phyloP scores from a whole-genome alignment of 2,797 vertebrate species.

The Oophaga sylvatica region DNA sequence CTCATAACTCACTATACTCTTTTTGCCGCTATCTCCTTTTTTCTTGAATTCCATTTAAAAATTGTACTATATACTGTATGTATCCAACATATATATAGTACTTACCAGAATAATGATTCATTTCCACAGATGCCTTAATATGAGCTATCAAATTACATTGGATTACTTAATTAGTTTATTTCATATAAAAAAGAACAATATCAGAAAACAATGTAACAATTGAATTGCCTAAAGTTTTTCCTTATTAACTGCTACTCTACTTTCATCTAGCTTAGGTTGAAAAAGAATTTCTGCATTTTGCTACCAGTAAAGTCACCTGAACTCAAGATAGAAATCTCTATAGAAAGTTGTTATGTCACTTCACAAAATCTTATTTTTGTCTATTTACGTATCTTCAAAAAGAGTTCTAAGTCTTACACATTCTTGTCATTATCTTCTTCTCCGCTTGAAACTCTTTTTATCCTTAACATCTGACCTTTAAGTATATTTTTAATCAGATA shows the following conservation, averaged over 20 bases:
- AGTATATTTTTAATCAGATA: conserved; percentile 46
- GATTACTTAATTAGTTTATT: too few species aligned
- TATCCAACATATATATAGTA: too few species aligned
- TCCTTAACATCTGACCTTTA: conserved; percentile 37
- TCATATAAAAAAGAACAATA: background rate
- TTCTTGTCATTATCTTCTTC: conserved; percentile 18
- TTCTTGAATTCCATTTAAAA: too few species aligned
- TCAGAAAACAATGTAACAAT: background rate
- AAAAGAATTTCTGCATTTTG: background rate
- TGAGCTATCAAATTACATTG: too few species aligned
- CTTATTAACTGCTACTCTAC: background rate
- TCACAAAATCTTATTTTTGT: conserved; percentile 23
- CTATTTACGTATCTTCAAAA: conserved; percentile 42
- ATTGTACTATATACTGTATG: too few species aligned
- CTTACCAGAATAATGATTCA: too few species aligned
- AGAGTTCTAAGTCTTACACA: conserved; percentile 25
- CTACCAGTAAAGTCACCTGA: background rate
- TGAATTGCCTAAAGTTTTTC: background rate
- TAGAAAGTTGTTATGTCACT: conserved; percentile 14
- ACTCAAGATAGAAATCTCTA: background rate
- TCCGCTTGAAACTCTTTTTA: conserved; percentile 32
- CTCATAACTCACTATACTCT: too few species aligned
- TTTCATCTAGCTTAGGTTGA: background rate
- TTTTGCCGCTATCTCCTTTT: too few species aligned
- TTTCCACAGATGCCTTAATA: too few species aligned